Conservation (phyloP, 2,113 vertebrate genomes). For the Brienomyrus longianalis region DNA sequence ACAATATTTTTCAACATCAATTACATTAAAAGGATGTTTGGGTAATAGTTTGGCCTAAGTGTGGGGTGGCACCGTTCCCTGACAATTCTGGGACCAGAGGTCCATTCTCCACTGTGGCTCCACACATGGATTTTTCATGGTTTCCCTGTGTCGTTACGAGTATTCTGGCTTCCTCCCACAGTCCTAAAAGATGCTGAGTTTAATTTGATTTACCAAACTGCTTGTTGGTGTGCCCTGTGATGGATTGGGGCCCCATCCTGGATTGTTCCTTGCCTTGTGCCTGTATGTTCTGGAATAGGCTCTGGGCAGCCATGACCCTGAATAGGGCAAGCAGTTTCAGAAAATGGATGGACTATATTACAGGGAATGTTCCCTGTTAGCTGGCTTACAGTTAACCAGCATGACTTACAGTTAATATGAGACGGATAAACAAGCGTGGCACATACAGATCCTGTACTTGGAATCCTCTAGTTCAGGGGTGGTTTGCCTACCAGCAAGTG, state of each 20-base stretch:
- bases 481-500: background rate
- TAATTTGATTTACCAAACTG: background rate
- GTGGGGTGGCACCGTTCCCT: background rate
- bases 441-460: background rate
- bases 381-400: background rate
- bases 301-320: background rate
- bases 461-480: background rate
- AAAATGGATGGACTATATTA: background rate
- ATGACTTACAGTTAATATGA: background rate
- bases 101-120: background rate
- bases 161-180: background rate
- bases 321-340: background rate
- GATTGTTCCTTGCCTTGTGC: background rate
- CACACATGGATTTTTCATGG: background rate
- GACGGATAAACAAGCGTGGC: background rate
- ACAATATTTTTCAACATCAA: background rate
- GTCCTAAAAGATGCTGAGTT: background rate
- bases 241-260: background rate
- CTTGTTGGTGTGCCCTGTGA: background rate
- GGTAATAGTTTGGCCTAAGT: background rate
- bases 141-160: background rate
- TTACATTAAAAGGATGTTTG: background rate
- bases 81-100: background rate
- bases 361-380: background rate
- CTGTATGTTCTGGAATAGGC: background rate